A percentile compares a stretch with the other conserved stretches of the same genome.
Evolutionary conservation across 2,797 vertebrate species (phyloP).

Genomic region (Chloroceryle amazona): DNA sequence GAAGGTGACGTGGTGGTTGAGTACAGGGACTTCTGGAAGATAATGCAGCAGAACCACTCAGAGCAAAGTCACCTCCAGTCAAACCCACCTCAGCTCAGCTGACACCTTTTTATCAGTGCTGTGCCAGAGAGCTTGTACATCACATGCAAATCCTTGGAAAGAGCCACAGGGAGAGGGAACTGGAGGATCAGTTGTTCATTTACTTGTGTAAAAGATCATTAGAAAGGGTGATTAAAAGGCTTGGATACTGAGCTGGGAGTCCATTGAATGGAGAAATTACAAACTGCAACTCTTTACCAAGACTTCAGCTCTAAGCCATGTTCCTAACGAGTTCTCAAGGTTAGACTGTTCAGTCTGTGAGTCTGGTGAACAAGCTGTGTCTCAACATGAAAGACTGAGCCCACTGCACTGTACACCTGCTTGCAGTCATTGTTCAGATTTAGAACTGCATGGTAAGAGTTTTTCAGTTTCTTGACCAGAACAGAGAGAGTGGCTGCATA

Average conservation of each 20-base stretch:
- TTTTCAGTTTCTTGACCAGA: not conserved
- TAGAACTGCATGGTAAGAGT: not conserved
- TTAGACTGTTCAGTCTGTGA: not conserved
- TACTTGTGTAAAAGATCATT: not conserved
- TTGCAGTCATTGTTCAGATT: not conserved
- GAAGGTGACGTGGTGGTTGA: not conserved
- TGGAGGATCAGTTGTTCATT: not conserved
- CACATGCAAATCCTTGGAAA: not conserved
- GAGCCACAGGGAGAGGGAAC: not conserved
- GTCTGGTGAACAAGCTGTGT: not conserved
- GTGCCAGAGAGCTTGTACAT: not conserved
- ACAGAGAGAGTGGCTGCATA: not conserved
- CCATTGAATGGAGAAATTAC: not conserved
- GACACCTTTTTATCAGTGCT: not conserved
- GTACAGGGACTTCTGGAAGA: not conserved
- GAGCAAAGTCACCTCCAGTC: conserved; percentile 42
- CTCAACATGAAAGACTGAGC: not conserved
- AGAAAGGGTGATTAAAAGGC: not conserved
- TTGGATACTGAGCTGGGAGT: not conserved
- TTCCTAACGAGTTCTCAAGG: too few species aligned
- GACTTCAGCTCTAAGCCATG: not conserved
- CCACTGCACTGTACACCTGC: not conserved
- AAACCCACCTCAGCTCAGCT: conserved; percentile 12
- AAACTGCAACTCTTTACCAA: not conserved
- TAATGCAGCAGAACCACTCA: not conserved